phyloP scores from a whole-genome alignment of 2,113 vertebrate genomes.

The rabbit (Oryctolagus cuniculus) region mOryCun1.1 NC_091433.1:9461001-9461500 shows the following conservation, averaged over 20 bases:
- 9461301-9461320: not conserved
- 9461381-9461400: rapidly evolving
- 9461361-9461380: rapidly evolving
- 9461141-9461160: not conserved
- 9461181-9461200: not conserved
- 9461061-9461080: not conserved
- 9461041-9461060: not conserved
- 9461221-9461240: not conserved
- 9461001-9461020: not conserved
- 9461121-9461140: not conserved
- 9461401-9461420: not conserved
- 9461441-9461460: not conserved
- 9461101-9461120: not conserved
- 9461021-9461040: not conserved
- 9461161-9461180: not conserved
- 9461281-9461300: not conserved
- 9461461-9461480: rapidly evolving
- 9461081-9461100: not conserved
- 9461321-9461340: not conserved
- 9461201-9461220: not conserved
- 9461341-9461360: not conserved
- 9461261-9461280: not conserved
- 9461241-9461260: not conserved
- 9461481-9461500: not conserved
- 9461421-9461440: not conserved